These are phyloP conservation scores for Idaea biselata DNA, from an alignment of 2,888 invertebrate species.

Conservation along the genomic window DNA sequence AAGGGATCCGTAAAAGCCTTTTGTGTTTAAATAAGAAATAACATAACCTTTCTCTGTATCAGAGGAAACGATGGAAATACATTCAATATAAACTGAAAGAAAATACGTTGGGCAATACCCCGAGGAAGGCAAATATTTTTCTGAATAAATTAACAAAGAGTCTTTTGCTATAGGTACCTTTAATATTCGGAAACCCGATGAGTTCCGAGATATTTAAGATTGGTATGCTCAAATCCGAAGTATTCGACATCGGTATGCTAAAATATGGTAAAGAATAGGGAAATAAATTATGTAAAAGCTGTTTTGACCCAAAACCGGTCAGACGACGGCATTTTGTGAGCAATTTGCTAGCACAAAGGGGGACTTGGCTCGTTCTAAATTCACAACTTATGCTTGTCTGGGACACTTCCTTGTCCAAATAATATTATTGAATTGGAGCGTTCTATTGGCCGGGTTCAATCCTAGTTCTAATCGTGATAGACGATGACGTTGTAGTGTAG, in stretches of 20 bases:
- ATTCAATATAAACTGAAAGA: background rate
- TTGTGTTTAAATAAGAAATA: constrained; percentile 1
- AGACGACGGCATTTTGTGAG: constrained; percentile 9
- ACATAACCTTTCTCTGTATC: background rate
- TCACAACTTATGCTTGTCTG: constrained; percentile 18
- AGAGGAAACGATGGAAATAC: background rate
- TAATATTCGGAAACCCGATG: background rate
- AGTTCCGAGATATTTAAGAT: background rate
- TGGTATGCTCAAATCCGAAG: constrained; percentile 4
- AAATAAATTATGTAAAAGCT: constrained; percentile 14
- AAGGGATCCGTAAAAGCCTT: background rate
- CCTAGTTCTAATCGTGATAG: background rate
- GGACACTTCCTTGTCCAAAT: constrained; percentile 13
- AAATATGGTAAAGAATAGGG: constrained; percentile 7
- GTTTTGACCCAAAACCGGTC: constrained; percentile 4
- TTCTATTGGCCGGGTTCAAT: background rate
- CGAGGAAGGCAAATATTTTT: background rate
- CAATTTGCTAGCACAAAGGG: constrained; percentile 15
- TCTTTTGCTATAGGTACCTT: background rate
- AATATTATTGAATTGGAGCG: background rate
- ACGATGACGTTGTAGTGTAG: background rate
- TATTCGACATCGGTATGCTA: constrained; percentile 6
- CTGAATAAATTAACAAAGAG: constrained; percentile 1
- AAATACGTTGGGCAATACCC: background rate
- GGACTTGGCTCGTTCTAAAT: constrained; percentile 14